Base-by-base conservation (phyloP, 2,888 invertebrate genomes). In the Zonitis immaculata region DNA sequence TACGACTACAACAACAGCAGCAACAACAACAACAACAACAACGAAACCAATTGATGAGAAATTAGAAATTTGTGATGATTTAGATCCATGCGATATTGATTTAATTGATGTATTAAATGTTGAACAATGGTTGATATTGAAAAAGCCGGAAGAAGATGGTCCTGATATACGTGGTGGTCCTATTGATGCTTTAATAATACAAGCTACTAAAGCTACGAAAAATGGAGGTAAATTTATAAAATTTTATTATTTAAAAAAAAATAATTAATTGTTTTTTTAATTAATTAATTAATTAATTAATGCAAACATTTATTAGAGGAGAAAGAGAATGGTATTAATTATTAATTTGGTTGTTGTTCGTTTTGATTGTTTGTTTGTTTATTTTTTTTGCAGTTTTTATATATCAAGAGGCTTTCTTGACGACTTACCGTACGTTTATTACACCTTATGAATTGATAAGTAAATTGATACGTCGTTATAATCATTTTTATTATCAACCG, bases 331-430 rank as follows among this genome's bases (percentile, higher is more conserved):
- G 74, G 75, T 75, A 73, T 14, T 25, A 14, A 4, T 16, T 12
- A 14, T 27, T 26, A 16, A 35, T 35, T 9, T 22, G 25, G 8
- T 51, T 26, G 14, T 47, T 44, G 14, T n/a, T 28, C 25, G 25
- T 20, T 53, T 32, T 26, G 39, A 16, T 48, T 47, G 49, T 51
- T 48, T 25, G 25, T n/a, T 51, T 47, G 44, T 45, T 54, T 52
- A 54, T 59, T 65, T 68, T 63, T 59, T 59, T 72, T 73, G 20
- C 80, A 91, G 92, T 91, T 77, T 90, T 94, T 77, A 83, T 91
- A 76, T 95, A 92, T 78, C 94, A 95, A 80, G 98, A 99, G 81
- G 97, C 98, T 60, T 99, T 99, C 79, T 83, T 98, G 65, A 94
- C 96, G 49, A 99, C 98, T 56, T 99, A 98, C 78, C 84, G 97